Evolutionary conservation across 2,888 invertebrate species (phyloP).

Genomic region (Lithosia quadra): DNA sequence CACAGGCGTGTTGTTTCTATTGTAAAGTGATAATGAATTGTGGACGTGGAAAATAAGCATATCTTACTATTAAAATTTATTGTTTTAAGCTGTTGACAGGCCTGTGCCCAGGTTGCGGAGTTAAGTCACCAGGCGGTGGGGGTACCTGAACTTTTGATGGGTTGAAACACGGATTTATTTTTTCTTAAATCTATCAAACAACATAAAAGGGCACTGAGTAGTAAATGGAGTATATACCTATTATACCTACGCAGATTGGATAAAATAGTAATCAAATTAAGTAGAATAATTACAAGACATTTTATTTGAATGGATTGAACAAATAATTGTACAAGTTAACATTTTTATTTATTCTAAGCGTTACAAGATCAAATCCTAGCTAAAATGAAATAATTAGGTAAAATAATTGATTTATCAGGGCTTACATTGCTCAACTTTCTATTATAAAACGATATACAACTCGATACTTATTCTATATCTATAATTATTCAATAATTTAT

Average conservation of each 20-base stretch:
- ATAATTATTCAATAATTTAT: constrained; percentile 3
- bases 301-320: constrained; percentile 25
- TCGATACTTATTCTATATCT: background rate
- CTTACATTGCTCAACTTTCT: constrained; percentile 28
- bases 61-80: constrained; percentile 61
- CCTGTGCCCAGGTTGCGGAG: constrained; percentile 9
- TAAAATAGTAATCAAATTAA: constrained; percentile 29
- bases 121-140: constrained; percentile 1
- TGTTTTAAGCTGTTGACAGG: constrained; percentile 30
- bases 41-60: constrained; percentile 69
- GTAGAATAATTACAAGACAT: constrained; percentile 16
- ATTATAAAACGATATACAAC: constrained; percentile 15
- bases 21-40: constrained; percentile 71
- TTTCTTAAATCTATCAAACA: constrained; percentile 43
- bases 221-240: constrained; percentile 38
- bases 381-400: constrained; percentile 9
- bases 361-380: constrained; percentile 23
- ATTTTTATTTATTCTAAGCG: constrained; percentile 18
- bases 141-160: constrained; percentile 12
- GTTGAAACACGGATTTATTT: constrained; percentile 35
- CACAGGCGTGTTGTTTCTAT: constrained; percentile 79
- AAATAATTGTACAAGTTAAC: constrained; percentile 25
- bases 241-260: constrained; percentile 45
- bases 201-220: constrained; percentile 40
- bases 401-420: constrained; percentile 5